Base-by-base conservation (phyloP, 2,888 invertebrate genomes). In the Dynastes maya region DNA sequence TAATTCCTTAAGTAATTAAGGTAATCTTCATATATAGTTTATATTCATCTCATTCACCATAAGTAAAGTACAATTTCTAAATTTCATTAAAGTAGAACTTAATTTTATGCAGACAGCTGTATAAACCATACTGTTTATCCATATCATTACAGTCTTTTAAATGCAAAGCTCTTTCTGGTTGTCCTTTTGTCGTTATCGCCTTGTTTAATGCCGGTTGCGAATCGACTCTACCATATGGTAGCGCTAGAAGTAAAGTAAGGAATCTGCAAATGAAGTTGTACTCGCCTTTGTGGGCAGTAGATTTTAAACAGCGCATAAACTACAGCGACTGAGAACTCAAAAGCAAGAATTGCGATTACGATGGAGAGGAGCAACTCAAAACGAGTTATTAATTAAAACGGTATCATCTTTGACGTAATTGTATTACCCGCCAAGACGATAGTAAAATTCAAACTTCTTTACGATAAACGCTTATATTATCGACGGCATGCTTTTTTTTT, bases 251-350 rank as follows among this genome's bases (percentile, higher is more conserved):
- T 37, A 37, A 71, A 71, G 55, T 32, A 37, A 55, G 22, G 55
- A 55, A 71, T 71, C 40, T 16, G 58, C 71, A 58, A 71, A 71
- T 71, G 71, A 71, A 71, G 71, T 71, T 71, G 71, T 71, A 71
- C 16, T 49, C 71, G 58, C 71, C 71, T 71, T 4, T 40, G 37
- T 70, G 49, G 49, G 45, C 53, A 27, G 51, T 22, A 29, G 55
- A 53, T 70, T 70, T 70, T 70, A 70, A 70, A 53, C n/a, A 70
- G n/a, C 53, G 70, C 32, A 55, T 70, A 55, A 32, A 22, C 55
- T 27, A 16, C 40, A 71, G 16, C 37, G 27, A 58, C 37, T 58
- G 11, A 11, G 16, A 55, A 55, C 40, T n/a, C 55, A 55, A 55
- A 71, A 55, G 55, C 9, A 32, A 58, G 22, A 16, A 55, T 8